Conservation (phyloP, 1,140 invertebrate genomes). For the Caenorhabditis brenneri region DNA sequence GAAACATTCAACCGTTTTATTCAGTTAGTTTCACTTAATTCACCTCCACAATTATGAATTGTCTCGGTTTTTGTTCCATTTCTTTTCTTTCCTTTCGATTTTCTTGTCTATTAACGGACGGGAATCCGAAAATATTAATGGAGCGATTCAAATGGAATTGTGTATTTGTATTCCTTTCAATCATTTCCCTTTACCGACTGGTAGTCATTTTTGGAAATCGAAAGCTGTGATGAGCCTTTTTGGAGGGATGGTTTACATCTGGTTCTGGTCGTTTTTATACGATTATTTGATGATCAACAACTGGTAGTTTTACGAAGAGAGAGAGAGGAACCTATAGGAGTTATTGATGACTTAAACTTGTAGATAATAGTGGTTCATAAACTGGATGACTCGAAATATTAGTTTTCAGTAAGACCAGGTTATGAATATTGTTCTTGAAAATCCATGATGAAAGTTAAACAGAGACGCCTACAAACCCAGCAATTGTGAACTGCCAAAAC, state of each 20-base stretch:
- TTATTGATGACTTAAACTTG: neutral
- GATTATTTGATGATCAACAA: constrained; percentile 7
- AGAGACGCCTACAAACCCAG: no score
- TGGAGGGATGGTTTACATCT: neutral
- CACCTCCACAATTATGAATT: constrained; percentile 5
- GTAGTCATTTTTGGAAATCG: constrained; percentile 15
- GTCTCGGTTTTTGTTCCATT: neutral
- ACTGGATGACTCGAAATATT: no score
- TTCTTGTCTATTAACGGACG: neutral
- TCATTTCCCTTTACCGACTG: neutral
- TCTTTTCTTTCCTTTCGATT: neutral
- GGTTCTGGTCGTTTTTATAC: neutral
- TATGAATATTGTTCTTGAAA: no score
- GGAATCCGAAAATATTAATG: constrained; percentile 18
- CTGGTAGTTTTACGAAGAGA: neutral
- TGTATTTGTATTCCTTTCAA: neutral
- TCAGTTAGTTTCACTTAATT: neutral
- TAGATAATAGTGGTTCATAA: no score
- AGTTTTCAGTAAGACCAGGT: no score
- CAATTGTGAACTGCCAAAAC: no score
- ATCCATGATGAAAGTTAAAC: no score
- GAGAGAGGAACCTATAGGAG: neutral
- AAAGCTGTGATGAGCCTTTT: constrained; percentile 9
- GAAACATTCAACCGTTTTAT: neutral
- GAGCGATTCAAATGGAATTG: neutral